Conservation (phyloP, 1,140 invertebrate genomes). For the Trichonephila clavata region DNA sequence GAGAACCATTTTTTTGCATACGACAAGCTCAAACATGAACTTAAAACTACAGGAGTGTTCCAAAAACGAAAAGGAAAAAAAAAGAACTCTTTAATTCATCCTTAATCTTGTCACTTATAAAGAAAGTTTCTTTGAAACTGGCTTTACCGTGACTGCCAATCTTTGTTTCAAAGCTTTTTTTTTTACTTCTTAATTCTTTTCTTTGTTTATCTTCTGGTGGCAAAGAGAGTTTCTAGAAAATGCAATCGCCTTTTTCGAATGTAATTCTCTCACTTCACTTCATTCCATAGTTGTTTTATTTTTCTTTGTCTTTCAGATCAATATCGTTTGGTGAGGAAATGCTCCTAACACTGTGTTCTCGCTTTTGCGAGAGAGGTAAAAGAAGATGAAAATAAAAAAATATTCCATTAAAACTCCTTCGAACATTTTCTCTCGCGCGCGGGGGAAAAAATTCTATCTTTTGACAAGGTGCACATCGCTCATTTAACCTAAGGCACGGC, state of each 20-base stretch:
- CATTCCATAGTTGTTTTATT: conserved; percentile 16
- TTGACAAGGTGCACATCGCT: conserved; percentile 55
- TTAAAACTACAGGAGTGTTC: conserved; percentile 1
- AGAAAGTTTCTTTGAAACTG: conserved; percentile 9
- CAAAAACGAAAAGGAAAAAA: not conserved
- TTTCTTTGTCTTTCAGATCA: conserved; percentile 44
- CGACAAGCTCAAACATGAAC: conserved; percentile 22
- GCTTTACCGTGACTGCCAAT: conserved; percentile 34
- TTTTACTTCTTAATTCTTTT: not conserved
- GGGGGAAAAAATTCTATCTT: conserved; percentile 37
- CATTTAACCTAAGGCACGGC: conserved; percentile 37
- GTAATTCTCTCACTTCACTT: conserved; percentile 63
- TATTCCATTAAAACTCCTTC: conserved; percentile 47
- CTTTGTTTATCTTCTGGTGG: conserved; percentile 13
- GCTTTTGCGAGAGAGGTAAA: not conserved
- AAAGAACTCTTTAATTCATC: conserved; percentile 43
- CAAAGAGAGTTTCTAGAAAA: conserved; percentile 28
- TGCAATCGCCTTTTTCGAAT: conserved; percentile 54
- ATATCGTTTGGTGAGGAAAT: conserved; percentile 51
- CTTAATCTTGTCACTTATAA: conserved; percentile 6
- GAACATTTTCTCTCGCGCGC: not conserved
- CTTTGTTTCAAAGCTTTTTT: conserved; percentile 30
- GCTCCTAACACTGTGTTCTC: not conserved
- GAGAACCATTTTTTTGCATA: not conserved
- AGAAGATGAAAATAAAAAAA: conserved; percentile 4